A percentile compares a stretch with the other conserved stretches of the same genome.
These are phyloP conservation scores for Cactoblastis cactorum DNA, from an alignment of 2,888 invertebrate genomes.

Conservation along the genomic window DNA sequence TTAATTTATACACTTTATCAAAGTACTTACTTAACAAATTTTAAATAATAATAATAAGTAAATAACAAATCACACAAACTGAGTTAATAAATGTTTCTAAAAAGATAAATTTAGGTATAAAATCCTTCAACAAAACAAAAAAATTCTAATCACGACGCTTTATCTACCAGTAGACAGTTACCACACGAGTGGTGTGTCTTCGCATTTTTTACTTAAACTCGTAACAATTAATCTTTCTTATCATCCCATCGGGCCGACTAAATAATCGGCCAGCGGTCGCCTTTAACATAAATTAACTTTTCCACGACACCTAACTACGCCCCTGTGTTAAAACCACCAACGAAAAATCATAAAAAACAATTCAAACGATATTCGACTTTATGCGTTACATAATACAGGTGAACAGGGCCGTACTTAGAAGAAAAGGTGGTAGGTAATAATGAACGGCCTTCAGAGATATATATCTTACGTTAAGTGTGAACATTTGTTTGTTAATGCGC, in stretches of 20 bases:
- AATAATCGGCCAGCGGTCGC: slow-evolving; percentile 72
- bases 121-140: neutral
- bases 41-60: no score
- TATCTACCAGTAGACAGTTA: slow-evolving; percentile 32
- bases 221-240: slow-evolving; percentile 73
- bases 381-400: slow-evolving; percentile 17
- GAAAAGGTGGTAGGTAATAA: slow-evolving; percentile 51
- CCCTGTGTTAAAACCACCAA: slow-evolving; percentile 53
- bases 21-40: no score
- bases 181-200: slow-evolving; percentile 63
- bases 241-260: slow-evolving; percentile 66
- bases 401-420: slow-evolving; percentile 16
- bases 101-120: neutral
- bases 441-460: slow-evolving; percentile 70
- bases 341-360: slow-evolving; percentile 18
- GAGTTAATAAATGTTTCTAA: no score
- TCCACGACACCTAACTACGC: slow-evolving; percentile 73
- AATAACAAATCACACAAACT: no score
- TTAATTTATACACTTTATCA: no score
- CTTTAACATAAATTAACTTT: slow-evolving; percentile 79
- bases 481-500: slow-evolving; percentile 77
- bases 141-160: slow-evolving; percentile 5
- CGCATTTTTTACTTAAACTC: slow-evolving; percentile 51
- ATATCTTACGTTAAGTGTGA: slow-evolving; percentile 78
- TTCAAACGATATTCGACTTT: slow-evolving; percentile 30